Evolutionary conservation across 64 coral and sea anemone genomes (phyloP).

Genomic region (Trachythela sp.): DNA sequence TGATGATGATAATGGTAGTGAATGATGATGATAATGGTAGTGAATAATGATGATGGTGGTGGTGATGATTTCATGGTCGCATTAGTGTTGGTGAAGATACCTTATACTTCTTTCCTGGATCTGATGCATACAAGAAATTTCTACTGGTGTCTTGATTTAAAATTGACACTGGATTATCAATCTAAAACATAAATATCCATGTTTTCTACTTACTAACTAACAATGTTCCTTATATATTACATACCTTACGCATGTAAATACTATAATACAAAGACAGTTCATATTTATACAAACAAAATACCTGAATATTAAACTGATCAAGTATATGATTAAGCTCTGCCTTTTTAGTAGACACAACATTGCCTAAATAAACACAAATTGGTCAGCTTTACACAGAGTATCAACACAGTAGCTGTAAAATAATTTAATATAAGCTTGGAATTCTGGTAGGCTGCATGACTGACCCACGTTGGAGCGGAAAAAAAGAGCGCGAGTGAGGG

Average conservation of each 20-base stretch:
- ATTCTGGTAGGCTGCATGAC: no score
- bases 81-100: background rate
- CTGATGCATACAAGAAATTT: slow-evolving; percentile 85
- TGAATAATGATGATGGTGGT: no score
- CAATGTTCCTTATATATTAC: background rate
- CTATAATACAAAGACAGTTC: background rate
- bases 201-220: background rate
- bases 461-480: no score
- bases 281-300: background rate
- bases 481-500: no score
- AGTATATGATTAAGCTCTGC: slow-evolving; percentile 84
- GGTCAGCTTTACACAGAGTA: no score
- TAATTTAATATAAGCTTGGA: no score
- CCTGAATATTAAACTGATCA: slow-evolving; percentile 58
- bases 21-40: no score
- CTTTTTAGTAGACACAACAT: slow-evolving; percentile 71
- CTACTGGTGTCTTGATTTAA: slow-evolving; percentile 95
- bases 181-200: slow-evolving; percentile 20
- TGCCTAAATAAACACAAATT: slow-evolving; percentile 68
- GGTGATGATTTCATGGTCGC: no score
- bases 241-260: no score
- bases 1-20: no score
- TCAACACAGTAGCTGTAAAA: no score
- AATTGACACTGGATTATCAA: slow-evolving; percentile 82
- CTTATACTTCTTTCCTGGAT: slow-evolving; percentile 91